Conservation (phyloP, 2,113 vertebrate species). For the Osmerus eperlanus region DNA sequence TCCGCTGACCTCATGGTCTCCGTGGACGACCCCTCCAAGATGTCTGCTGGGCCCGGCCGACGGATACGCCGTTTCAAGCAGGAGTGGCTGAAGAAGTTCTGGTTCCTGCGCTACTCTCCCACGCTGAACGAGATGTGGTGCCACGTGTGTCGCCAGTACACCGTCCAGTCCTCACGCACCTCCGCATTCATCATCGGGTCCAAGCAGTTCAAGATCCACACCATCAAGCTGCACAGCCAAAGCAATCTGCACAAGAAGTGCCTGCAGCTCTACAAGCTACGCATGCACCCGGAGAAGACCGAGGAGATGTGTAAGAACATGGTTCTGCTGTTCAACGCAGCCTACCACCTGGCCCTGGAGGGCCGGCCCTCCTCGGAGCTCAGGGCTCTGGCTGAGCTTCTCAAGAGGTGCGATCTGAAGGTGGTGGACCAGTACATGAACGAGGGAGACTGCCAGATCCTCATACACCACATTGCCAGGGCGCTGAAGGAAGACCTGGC, state of each 20-base stretch:
- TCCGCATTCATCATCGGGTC: constrained; percentile 96
- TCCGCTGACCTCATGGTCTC: constrained; percentile 83
- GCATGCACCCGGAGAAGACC: constrained; percentile 96
- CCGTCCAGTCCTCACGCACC: constrained; percentile 92
- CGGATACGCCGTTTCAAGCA: constrained; percentile 95
- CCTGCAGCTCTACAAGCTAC: constrained; percentile 94
- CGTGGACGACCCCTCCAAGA: constrained; percentile 83
- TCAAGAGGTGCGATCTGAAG: constrained; percentile 93
- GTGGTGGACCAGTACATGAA: constrained; percentile 98
- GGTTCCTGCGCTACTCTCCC: constrained; percentile 94
- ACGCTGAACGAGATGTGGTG: constrained; percentile 98
- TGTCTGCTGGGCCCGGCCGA: constrained; percentile 75
- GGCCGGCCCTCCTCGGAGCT: constrained; percentile 91
- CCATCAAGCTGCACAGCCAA: constrained; percentile 97
- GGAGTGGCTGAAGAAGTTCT: constrained; percentile 98
- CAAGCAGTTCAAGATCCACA: constrained; percentile 98
- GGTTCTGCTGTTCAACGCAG: constrained; percentile 90
- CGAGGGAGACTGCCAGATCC: constrained; percentile 90
- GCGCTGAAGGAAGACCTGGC: constrained; percentile 88
- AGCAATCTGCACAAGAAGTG: constrained; percentile 99
- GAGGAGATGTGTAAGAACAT: constrained; percentile 98
- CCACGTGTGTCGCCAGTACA: constrained; percentile 96
- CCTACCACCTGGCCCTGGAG: constrained; percentile 90
- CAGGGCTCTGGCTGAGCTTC: constrained; percentile 87
- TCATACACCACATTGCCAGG: constrained; percentile 88